These are phyloP conservation scores for Phoebastria nigripes DNA, from an alignment of 2,797 vertebrate genomes.

Conservation along the genomic window DNA sequence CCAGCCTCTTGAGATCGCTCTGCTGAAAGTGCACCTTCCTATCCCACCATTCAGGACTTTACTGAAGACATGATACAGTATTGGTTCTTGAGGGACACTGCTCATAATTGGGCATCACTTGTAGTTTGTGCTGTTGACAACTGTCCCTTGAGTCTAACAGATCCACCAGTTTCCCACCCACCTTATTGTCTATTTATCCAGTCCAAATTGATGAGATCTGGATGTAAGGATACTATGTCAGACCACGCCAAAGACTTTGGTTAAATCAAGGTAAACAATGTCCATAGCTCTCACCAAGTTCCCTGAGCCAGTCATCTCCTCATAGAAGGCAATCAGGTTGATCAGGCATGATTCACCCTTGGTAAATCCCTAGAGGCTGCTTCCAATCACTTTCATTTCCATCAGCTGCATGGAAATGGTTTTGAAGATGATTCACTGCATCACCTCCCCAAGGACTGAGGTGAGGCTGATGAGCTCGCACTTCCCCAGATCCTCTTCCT, in stretches of 20 bases:
- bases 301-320: background rate
- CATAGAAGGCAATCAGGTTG: background rate
- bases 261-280: background rate
- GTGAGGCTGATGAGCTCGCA: background rate
- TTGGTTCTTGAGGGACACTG: background rate
- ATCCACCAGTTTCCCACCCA: background rate
- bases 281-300: background rate
- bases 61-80: background rate
- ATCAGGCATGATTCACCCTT: background rate
- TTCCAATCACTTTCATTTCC: background rate
- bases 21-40: background rate
- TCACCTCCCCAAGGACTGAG: background rate
- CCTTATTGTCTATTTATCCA: background rate
- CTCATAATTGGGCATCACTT: background rate
- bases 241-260: background rate
- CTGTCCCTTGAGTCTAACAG: background rate
- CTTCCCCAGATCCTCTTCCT: background rate
- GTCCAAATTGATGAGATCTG: background rate
- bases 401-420: background rate
- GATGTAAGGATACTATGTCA: background rate
- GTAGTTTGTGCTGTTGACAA: background rate
- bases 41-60: background rate
- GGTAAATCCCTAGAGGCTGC: background rate
- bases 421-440: background rate
- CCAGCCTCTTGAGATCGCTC: background rate